phyloP scores from a whole-genome alignment of 2,888 invertebrate genomes.

The Pyrrhia umbra region DNA sequence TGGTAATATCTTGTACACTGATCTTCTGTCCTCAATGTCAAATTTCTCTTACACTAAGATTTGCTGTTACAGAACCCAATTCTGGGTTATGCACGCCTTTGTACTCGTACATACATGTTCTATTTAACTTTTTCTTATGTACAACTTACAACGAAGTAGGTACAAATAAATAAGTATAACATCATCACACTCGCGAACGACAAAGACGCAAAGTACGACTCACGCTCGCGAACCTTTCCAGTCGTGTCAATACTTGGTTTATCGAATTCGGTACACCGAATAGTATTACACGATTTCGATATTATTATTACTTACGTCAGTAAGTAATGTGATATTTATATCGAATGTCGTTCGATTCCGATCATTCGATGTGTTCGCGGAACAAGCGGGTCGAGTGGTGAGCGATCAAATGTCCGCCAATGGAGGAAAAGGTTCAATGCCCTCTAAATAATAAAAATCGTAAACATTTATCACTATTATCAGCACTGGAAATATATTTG shows the following conservation, averaged over 20 bases:
- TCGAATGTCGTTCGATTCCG: constrained; percentile 9
- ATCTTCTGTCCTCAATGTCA: too few species aligned
- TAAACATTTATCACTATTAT: not conserved
- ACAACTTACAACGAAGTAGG: too few species aligned
- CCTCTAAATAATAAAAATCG: not conserved
- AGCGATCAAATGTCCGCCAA: constrained; percentile 14
- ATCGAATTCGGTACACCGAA: constrained; percentile 21
- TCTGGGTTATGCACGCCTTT: too few species aligned
- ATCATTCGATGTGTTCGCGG: not conserved
- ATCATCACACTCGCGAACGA: too few species aligned
- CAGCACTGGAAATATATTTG: not conserved
- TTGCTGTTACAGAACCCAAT: too few species aligned
- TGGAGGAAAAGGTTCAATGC: constrained; percentile 14
- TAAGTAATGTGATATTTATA: constrained; percentile 23
- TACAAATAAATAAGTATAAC: too few species aligned
- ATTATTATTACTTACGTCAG: constrained; percentile 13
- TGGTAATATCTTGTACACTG: too few species aligned
- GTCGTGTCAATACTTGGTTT: constrained; percentile 9
- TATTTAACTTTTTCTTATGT: too few species aligned
- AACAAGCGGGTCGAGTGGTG: not conserved
- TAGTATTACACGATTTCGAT: constrained; percentile 1
- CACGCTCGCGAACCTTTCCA: not conserved
- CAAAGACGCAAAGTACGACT: not conserved
- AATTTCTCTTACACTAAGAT: too few species aligned
- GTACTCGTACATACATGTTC: too few species aligned